Evolutionary conservation across 2,888 invertebrate genomes (phyloP).

Genomic region (Aspidapion aeneum): DNA sequence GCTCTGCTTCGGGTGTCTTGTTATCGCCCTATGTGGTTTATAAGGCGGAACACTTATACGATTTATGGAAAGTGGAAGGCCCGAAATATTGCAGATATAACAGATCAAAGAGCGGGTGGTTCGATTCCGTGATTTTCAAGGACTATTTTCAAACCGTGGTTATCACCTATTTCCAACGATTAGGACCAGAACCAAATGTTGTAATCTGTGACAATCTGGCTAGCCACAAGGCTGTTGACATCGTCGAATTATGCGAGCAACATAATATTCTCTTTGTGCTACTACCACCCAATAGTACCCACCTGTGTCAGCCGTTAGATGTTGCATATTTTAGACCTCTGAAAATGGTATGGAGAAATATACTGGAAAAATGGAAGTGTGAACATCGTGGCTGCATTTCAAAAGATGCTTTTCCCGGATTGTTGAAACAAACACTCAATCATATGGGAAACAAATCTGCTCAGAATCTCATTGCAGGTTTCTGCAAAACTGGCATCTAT

Average conservation of each 20-base stretch:
- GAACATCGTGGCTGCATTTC: neutral
- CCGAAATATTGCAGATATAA: conserved; percentile 1
- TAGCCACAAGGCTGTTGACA: neutral
- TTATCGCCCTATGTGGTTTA: conserved; percentile 7
- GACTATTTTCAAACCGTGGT: conserved; percentile 1
- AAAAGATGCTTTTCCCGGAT: conserved; percentile 6
- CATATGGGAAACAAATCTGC: neutral
- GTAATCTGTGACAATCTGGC: conserved; percentile 3
- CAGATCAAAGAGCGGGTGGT: conserved; percentile 7
- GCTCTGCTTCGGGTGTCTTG: neutral
- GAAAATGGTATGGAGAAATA: neutral
- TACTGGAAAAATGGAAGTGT: neutral
- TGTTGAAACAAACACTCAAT: conserved; percentile 1
- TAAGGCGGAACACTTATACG: neutral
- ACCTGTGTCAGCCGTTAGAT: neutral
- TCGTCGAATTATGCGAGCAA: neutral
- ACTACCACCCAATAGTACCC: neutral
- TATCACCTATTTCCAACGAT: conserved; percentile 4
- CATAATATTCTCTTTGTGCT: neutral
- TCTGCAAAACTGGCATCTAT: neutral
- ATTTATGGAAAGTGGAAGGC: neutral
- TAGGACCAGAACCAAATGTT: neutral
- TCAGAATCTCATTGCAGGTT: neutral
- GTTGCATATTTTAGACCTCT: neutral
- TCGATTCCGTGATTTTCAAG: neutral